Conservation (phyloP, 1,140 invertebrate species). For the Cheumatopsyche charites region DNA sequence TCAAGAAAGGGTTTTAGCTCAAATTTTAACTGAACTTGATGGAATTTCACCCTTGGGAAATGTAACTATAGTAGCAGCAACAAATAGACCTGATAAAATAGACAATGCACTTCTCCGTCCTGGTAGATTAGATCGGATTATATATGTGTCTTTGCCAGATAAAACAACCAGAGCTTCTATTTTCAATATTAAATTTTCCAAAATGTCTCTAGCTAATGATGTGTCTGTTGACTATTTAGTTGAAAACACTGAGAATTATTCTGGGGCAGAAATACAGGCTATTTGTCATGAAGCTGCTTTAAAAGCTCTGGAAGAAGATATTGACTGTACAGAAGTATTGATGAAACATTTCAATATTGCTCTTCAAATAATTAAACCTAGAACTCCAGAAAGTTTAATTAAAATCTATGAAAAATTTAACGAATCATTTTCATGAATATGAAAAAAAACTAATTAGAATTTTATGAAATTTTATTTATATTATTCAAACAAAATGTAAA, state of each 20-base stretch:
- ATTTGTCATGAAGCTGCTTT: constrained; percentile 88
- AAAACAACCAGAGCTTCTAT: constrained; percentile 74
- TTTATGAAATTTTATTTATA: too few species aligned
- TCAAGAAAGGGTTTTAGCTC: constrained; percentile 84
- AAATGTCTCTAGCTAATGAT: constrained; percentile 67
- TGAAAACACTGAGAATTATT: constrained; percentile 74
- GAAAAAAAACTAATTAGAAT: too few species aligned
- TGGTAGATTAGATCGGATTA: constrained; percentile 84
- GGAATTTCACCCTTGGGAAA: constrained; percentile 83
- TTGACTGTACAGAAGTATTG: constrained; percentile 63
- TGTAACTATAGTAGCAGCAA: constrained; percentile 94
- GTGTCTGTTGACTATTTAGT: constrained; percentile 71
- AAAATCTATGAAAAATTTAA: constrained; percentile 71
- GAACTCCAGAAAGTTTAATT: constrained; percentile 72
- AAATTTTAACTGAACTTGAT: constrained; percentile 89
- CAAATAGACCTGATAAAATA: constrained; percentile 91
- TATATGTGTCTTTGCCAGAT: constrained; percentile 89
- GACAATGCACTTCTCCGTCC: constrained; percentile 88
- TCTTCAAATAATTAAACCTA: constrained; percentile 70
- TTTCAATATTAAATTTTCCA: constrained; percentile 67
- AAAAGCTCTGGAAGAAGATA: constrained; percentile 75
- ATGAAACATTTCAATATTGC: constrained; percentile 73
- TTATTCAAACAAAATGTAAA: too few species aligned
- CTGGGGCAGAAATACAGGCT: constrained; percentile 87
- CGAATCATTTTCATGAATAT: constrained; percentile 35